phyloP scores from a whole-genome alignment of 1,140 invertebrate genomes.

The Trichonephila clavipes region DNA sequence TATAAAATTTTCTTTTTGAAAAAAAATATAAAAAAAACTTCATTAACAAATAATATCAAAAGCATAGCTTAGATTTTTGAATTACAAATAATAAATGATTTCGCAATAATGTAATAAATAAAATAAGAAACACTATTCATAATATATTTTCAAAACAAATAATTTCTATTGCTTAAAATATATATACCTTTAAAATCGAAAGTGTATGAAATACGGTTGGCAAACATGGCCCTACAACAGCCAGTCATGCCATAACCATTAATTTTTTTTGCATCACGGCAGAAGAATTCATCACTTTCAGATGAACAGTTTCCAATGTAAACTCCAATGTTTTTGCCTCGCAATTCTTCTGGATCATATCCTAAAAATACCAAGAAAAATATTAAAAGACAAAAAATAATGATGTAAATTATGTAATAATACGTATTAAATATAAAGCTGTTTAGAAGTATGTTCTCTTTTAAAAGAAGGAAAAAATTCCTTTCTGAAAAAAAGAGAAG shows the following conservation, averaged over 20 bases:
- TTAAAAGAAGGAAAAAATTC: too few species aligned
- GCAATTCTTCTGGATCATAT: constrained; percentile 80
- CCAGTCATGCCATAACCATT: constrained; percentile 96
- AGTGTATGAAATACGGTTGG: constrained; percentile 96
- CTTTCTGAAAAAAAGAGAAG: too few species aligned
- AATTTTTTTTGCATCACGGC: constrained; percentile 81
- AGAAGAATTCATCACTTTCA: constrained; percentile 92
- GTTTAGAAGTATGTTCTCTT: neutral
- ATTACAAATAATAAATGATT: too few species aligned
- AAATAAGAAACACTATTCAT: too few species aligned
- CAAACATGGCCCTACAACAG: constrained; percentile 96
- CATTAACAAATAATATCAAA: too few species aligned
- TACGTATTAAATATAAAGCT: neutral
- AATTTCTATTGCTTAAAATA: neutral
- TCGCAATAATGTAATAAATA: too few species aligned
- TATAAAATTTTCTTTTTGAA: too few species aligned
- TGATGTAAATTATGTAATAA: neutral
- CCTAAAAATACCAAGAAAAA: constrained; percentile 65
- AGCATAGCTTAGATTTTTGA: too few species aligned
- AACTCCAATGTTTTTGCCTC: constrained; percentile 90
- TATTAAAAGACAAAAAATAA: neutral
- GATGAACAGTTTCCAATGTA: constrained; percentile 93
- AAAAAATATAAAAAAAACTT: too few species aligned
- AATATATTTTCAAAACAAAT: too few species aligned
- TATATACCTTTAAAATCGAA: constrained; percentile 90